A percentile compares a stretch with the other conserved stretches of the same genome.
These are phyloP conservation scores for Myrmophylax atrothorax DNA, from an alignment of 2,113 vertebrate genomes.

Conservation along the genomic window DNA sequence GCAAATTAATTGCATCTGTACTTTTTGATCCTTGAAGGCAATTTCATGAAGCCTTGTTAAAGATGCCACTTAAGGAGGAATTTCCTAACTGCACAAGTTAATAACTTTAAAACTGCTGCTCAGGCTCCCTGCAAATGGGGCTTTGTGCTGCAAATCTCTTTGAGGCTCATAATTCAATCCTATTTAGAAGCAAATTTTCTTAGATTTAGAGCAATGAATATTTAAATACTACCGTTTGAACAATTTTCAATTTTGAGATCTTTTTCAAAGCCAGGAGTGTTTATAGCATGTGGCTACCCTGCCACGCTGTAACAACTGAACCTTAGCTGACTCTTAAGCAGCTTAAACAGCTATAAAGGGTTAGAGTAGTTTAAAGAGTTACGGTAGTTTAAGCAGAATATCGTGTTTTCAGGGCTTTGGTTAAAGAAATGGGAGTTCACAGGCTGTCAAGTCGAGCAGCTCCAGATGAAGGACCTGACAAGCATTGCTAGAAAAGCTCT, in stretches of 20 bases:
- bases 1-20: conserved; percentile 3
- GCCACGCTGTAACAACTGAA: neutral
- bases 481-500: neutral
- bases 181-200: conserved; percentile 58
- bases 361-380: conserved; percentile 23
- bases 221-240: conserved; percentile 50
- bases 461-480: conserved; percentile 11
- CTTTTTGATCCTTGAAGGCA: neutral
- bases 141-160: conserved; percentile 56
- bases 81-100: conserved; percentile 12
- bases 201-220: conserved; percentile 50
- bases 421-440: neutral
- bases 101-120: conserved; percentile 40
- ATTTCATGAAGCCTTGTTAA: neutral
- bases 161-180: conserved; percentile 48
- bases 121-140: neutral
- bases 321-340: neutral
- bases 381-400: conserved; percentile 21
- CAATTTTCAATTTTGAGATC: conserved; percentile 36
- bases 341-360: conserved; percentile 22
- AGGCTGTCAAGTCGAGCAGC: neutral
- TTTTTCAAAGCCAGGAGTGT: conserved; percentile 27
- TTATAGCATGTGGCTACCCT: neutral
- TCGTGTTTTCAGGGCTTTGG: neutral
- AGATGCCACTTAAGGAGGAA: conserved; percentile 10